Evolutionary conservation across 2,113 vertebrate species (phyloP).

Genomic region (Neodontobutis hainanensis): DNA sequence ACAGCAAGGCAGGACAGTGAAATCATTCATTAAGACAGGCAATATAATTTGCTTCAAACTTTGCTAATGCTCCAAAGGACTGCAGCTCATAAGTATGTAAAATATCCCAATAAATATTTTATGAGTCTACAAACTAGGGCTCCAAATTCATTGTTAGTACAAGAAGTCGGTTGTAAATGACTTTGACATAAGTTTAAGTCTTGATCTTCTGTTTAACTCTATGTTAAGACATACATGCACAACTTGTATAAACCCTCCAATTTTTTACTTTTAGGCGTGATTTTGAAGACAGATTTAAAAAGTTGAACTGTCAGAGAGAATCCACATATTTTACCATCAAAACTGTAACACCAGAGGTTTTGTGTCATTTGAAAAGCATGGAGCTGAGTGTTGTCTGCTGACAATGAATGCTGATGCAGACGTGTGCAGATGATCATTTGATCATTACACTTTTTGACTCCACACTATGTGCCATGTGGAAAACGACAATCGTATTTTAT

Average conservation of each 20-base stretch:
- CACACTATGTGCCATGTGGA: constrained; percentile 40
- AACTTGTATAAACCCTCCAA: not conserved
- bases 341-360: not conserved
- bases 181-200: constrained; percentile 31
- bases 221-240: constrained; percentile 1
- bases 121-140: constrained; percentile 48
- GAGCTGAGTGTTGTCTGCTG: not conserved
- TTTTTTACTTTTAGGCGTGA: no score
- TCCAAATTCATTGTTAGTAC: constrained; percentile 41
- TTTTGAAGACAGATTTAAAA: constrained; percentile 3
- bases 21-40: constrained; percentile 39
- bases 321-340: not conserved
- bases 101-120: constrained; percentile 57
- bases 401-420: constrained; percentile 30
- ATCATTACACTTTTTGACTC: constrained; percentile 47
- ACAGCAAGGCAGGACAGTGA: constrained; percentile 28
- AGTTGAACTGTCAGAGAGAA: not conserved
- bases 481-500: constrained; percentile 68
- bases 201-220: constrained; percentile 19
- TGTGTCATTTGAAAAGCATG: not conserved
- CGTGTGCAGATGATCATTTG: constrained; percentile 34
- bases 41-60: constrained; percentile 48
- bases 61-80: constrained; percentile 34
- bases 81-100: constrained; percentile 36
- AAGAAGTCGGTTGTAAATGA: constrained; percentile 51